Evolutionary conservation across 2,888 invertebrate genomes (phyloP), one percentile per base, ranked within the genome.

Genomic region (Aspidapion aeneum): DNA sequence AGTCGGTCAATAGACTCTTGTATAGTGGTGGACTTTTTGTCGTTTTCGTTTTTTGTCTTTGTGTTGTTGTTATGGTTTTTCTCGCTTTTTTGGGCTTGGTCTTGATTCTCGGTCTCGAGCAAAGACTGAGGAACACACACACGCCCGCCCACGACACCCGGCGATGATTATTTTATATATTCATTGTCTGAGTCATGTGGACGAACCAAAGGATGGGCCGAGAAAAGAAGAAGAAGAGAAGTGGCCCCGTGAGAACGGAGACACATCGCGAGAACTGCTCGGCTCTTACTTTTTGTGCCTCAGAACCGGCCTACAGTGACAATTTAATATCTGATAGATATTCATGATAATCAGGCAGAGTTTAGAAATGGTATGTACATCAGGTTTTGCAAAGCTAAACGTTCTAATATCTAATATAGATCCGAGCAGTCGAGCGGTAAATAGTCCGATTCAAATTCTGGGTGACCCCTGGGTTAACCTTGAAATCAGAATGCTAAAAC

Each of bases 121-220:
- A 7, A 35, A 35, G 35, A 12, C 35, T 35, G 35, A 12, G 35
- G 35, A 35, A 72, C 71, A 72, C 70, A 70, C 68, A 69, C 66
- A 65, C 64, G 59, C 61, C 71, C 73, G 71, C 71, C 70, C 63
- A 62, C 64, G 70, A 70, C 69, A 52, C 3, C 17, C 70, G 35
- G 35, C 71, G 71, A 72, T 72, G 72, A 71, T 71, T 72, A 69
- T 72, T 71, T 71, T 71, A 71, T 70, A 71, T 72, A 72, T 71
- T 69, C 71, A 73, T 70, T 71, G 71, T 71, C 71, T 71, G 71
- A 71, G 68, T 71, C 71, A 71, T 70, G 71, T 70, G 71, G 71
- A 48, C n/a, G n/a, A n/a, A n/a, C n/a, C n/a, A n/a, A n/a, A n/a
- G n/a, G n/a, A n/a, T n/a, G n/a, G n/a, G n/a, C n/a, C n/a, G n/a